Percentiles rank a stretch among this genome's conserved stretches.
These are phyloP conservation scores for Coleophora deauratella DNA, from an alignment of 2,888 invertebrate genomes.

Conservation along the genomic window DNA sequence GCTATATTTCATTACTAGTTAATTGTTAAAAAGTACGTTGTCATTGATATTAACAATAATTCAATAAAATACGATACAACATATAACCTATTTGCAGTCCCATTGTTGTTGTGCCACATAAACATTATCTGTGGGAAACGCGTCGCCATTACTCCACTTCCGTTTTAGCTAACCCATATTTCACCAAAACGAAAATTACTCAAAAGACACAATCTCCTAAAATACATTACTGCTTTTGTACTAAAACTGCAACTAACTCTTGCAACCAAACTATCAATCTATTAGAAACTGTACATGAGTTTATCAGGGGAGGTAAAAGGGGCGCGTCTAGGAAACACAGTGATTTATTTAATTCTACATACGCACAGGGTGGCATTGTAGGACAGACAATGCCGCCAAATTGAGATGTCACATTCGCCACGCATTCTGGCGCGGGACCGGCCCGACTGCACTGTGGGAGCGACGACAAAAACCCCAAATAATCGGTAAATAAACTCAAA, in stretches of 20 bases:
- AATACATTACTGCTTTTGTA: no score
- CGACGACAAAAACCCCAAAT: slow-evolving; percentile 41
- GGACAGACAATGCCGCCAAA: slow-evolving; percentile 54
- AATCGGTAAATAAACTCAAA: slow-evolving; percentile 56
- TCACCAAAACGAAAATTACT: neutral
- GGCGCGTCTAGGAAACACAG: slow-evolving; percentile 29
- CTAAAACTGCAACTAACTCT: no score
- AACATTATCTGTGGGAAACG: slow-evolving; percentile 17
- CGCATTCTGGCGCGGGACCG: slow-evolving; percentile 32
- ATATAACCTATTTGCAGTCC: slow-evolving; percentile 17
- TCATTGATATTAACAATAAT: slow-evolving; percentile 7
- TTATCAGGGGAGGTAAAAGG: slow-evolving; percentile 10
- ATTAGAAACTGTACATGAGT: neutral
- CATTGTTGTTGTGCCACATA: slow-evolving; percentile 15
- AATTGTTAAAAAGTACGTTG: neutral
- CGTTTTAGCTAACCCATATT: slow-evolving; percentile 20
- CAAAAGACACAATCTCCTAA: no score
- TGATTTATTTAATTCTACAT: slow-evolving; percentile 32
- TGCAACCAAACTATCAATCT: neutral
- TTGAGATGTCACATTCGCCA: slow-evolving; percentile 62
- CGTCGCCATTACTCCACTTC: slow-evolving; percentile 24
- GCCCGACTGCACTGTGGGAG: slow-evolving; percentile 14
- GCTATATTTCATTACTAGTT: no score
- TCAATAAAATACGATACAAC: slow-evolving; percentile 10
- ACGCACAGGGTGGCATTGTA: slow-evolving; percentile 26